Base-by-base conservation (phyloP, 2,888 invertebrate species). In the Cremastinae sp. region DNA sequence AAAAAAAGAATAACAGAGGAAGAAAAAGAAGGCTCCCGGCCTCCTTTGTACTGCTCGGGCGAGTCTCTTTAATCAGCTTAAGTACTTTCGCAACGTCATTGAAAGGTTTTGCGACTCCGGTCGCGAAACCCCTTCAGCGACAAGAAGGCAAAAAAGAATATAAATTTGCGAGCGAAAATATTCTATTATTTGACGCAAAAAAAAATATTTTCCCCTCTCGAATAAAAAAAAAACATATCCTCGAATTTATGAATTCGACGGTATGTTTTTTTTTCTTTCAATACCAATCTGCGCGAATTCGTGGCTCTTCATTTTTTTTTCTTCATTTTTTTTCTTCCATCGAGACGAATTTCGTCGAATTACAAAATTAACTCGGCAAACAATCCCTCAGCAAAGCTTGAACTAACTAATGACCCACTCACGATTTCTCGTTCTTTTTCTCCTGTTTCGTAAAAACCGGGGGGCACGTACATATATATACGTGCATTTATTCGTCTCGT, bases 331-430 rank as follows among this genome's bases (percentile, higher is more conserved):
- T 18, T 36, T 1, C 5, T 9, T 20, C 12, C 1, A 7, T 12
- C 28, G 34, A 10, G 34, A 38, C 16, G 18, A 64, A 14, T 20
- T 20, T 62, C 20, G 41, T 41, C 41, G 54, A 41, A 56, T 69
- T 64, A 69, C 20, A 47, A 54, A 56, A 56, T 68, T 68, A 74
- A n/a, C 12, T 14, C 28, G n/a, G 51, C 28, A 18, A n/a, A 20
- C 56, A 8, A 10, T 38, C 5, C 7, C 54, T 49, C 20, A 43
- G 10, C 41, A 20, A 5, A 28, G 14, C 38, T 68, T 56, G 34
- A 56, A 38, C 56, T 64, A 69, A 74, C 74, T 69, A 74, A 74
- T 62, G 68, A 69, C 49, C 68, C 47, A 64, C 74, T 74, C 68
- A 38, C 34, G 18, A 14, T 36, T 36, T 49, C 49, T 43, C 47